A percentile compares a stretch with the other conserved stretches of the same genome.
phyloP scores from a whole-genome alignment of 1,140 invertebrate genomes.

The Eupristina koningsbergeri region DNA sequence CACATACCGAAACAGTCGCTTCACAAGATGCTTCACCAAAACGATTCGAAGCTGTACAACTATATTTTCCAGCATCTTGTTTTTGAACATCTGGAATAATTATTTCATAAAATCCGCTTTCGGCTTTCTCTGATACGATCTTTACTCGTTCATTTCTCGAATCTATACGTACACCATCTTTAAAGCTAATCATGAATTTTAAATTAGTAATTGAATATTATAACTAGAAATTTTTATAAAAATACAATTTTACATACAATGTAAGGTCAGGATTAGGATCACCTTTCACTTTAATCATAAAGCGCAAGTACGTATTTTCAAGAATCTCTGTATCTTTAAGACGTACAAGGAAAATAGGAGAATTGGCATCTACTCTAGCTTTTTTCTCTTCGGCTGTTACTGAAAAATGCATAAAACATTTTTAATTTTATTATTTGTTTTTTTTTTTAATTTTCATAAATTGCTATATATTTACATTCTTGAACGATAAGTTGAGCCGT shows the following conservation, averaged over 20 bases:
- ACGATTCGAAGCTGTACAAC: conserved; percentile 88
- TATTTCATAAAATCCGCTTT: conserved; percentile 91
- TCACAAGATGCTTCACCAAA: conserved; percentile 85
- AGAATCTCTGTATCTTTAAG: conserved; percentile 90
- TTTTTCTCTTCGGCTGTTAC: conserved; percentile 82
- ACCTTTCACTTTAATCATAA: conserved; percentile 91
- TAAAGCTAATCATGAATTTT: conserved; percentile 78
- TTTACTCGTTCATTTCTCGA: conserved; percentile 81
- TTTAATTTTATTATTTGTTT: background rate
- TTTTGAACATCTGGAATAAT: conserved; percentile 87
- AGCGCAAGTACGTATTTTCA: conserved; percentile 88
- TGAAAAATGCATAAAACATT: conserved; percentile 62
- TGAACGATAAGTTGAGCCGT: conserved; percentile 89
- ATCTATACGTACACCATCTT: conserved; percentile 84
- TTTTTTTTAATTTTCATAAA: background rate
- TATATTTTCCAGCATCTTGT: conserved; percentile 90
- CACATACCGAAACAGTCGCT: conserved; percentile 85
- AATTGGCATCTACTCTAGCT: conserved; percentile 80
- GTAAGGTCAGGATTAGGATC: conserved; percentile 87
- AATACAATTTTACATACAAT: conserved; percentile 81
- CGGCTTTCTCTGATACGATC: conserved; percentile 82
- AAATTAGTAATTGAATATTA: background rate
- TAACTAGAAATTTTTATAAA: background rate
- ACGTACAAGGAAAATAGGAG: conserved; percentile 85
- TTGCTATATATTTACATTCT: conserved; percentile 78